Base-by-base conservation (phyloP, 2,888 invertebrate species). In the Sinelater perroti region DNA sequence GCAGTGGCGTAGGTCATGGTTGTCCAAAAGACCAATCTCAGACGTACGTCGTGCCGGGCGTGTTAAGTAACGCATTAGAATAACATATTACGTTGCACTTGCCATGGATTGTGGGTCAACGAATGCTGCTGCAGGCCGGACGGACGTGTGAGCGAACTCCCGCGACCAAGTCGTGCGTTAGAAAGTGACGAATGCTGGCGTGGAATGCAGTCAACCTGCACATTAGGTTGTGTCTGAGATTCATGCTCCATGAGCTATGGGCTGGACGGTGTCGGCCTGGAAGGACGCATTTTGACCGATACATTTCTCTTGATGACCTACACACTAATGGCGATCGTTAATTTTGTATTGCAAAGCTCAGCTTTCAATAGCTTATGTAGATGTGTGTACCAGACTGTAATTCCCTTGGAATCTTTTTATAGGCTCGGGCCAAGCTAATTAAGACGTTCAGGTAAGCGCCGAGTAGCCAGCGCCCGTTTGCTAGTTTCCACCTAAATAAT, bases 181-280 rank as follows among this genome's bases (percentile, higher is more conserved):
- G 63, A 64, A 61, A 66, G 63, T 62, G 66, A 63, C 54, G 63
- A 58, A 52, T 31, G 62, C 45, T 45, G 45, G 49, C 56, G 53
- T 33, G 63, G 66, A 66, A 66, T 66, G 66, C 63, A 66, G 63
- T 57, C 64, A 64, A 65, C 64, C 64, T 66, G 66, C 60, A 66
- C 60, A 61, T 51, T 49, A 51, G 61, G 55, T 59, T 60, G 49
- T 51, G 58, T 64, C 60, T 54, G 62, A 56, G 57, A 60, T 62
- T 56, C 62, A 66, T 55, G 66, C 49, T 60, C 56, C 53, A 56
- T 49, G 59, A 60, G 50, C 42, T 45, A 50, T 53, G 50, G 45
- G 33, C 42, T 56, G 56, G 50, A 62, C 61, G 61, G 58, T 63
- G 62, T 62, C 53, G 60, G 54, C 49, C 36, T 56, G 40, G 20